A percentile compares a stretch with the other conserved stretches of the same genome.
Evolutionary conservation across 2,113 vertebrate species (phyloP).

Genomic region (Odocoileus hemionus): DNA sequence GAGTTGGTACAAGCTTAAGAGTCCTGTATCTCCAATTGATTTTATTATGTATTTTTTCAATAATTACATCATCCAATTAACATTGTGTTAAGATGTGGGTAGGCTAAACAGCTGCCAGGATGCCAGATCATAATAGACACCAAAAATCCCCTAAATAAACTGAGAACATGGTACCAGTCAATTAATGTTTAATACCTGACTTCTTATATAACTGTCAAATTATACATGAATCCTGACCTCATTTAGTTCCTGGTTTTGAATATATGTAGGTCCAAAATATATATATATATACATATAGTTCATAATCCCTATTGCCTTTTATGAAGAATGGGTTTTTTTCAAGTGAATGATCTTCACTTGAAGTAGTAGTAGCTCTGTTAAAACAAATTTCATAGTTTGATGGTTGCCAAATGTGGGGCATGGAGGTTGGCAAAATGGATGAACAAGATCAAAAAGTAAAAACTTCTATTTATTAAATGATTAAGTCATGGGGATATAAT

Average conservation of each 20-base stretch:
- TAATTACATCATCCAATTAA: not conserved
- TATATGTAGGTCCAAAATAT: not conserved
- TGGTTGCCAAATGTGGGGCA: not conserved
- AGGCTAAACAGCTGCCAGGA: not conserved
- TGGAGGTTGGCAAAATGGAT: not conserved
- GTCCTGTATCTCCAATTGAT: not conserved
- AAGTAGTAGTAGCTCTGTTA: not conserved
- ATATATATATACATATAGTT: not conserved
- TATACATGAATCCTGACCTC: not conserved
- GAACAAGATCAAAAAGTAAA: not conserved
- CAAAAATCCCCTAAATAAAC: not conserved
- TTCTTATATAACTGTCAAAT: not conserved
- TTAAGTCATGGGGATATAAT: not conserved
- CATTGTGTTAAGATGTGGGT: not conserved
- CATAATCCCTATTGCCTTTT: not conserved
- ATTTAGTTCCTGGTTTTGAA: not conserved
- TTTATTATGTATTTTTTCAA: slow-evolving; percentile 11
- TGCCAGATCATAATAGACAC: not conserved
- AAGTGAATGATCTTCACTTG: not conserved
- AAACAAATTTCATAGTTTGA: not conserved
- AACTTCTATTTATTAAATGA: not conserved
- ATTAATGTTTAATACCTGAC: not conserved
- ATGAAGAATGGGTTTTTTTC: not conserved
- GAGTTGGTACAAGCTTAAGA: not conserved
- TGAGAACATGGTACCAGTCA: not conserved